Conservation (phyloP, 2,888 invertebrate genomes). For the Drosophila greeni region DNA sequence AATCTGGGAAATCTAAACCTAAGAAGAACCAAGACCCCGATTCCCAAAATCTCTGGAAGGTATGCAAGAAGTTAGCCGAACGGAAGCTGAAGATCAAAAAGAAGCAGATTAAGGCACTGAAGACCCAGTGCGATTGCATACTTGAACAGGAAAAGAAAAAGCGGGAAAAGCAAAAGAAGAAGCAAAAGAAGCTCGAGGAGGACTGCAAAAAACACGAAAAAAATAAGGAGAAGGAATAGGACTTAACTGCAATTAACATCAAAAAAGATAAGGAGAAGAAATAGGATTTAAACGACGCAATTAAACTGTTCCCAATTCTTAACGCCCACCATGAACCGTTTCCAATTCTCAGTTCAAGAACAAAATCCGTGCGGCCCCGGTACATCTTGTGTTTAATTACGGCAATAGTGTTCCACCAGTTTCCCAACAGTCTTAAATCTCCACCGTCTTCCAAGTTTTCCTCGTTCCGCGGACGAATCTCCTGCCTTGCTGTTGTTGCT, state of each 20-base stretch:
- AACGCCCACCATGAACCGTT: background rate
- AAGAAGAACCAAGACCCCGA: background rate
- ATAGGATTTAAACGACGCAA: background rate
- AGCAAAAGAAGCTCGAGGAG: conserved; percentile 11
- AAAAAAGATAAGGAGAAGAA: background rate
- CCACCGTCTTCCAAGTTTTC: too few relatives aligned
- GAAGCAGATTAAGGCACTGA: conserved; percentile 2
- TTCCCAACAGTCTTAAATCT: too few relatives aligned
- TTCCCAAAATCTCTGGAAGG: conserved; percentile 1
- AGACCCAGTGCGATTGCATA: conserved; percentile 12
- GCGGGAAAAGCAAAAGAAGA: conserved; percentile 2
- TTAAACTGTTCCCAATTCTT: background rate
- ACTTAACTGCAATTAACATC: too few relatives aligned
- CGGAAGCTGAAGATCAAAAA: conserved; percentile 7
- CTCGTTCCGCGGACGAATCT: too few relatives aligned
- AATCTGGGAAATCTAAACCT: background rate
- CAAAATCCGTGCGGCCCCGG: background rate
- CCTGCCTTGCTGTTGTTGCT: too few relatives aligned
- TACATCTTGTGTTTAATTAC: conserved; percentile 20
- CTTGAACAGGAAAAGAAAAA: conserved; percentile 7
- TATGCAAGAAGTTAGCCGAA: conserved; percentile 17
- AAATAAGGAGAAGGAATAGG: background rate
- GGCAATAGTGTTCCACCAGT: conserved; percentile 27
- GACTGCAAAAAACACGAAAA: conserved; percentile 25
- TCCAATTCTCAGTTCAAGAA: background rate